Conservation (phyloP, 1,140 invertebrate species). For the Dinoponera quadriceps region DNA sequence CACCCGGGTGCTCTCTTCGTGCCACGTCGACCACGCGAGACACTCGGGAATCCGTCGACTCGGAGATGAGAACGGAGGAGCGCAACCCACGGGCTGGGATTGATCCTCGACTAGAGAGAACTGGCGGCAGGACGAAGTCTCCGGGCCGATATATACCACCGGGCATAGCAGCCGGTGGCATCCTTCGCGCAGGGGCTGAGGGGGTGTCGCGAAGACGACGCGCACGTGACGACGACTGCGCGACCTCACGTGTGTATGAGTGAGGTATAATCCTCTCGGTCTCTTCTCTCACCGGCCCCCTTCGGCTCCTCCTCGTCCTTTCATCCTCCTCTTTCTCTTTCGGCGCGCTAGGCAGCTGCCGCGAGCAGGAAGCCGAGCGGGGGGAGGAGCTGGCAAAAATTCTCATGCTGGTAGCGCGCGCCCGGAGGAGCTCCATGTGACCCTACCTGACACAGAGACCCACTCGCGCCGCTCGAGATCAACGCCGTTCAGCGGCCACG, state of each 20-base stretch:
- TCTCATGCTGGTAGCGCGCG: slow-evolving; percentile 65
- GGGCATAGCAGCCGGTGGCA: slow-evolving; percentile 45
- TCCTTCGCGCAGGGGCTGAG: slow-evolving; percentile 77
- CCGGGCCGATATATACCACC: slow-evolving; percentile 82
- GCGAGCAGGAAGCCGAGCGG: slow-evolving; percentile 18
- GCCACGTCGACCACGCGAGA: no score
- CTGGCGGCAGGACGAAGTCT: slow-evolving; percentile 79
- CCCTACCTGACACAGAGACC: slow-evolving; percentile 85
- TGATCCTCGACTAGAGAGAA: slow-evolving; percentile 79
- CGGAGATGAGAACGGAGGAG: no score
- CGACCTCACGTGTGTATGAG: slow-evolving; percentile 47
- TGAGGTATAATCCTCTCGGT: slow-evolving; percentile 50
- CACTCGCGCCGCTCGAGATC: slow-evolving; percentile 76
- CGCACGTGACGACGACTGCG: slow-evolving; percentile 35
- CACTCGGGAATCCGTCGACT: no score
- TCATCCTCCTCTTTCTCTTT: slow-evolving; percentile 35
- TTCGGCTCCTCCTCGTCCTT: slow-evolving; percentile 10
- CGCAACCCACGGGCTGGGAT: slow-evolving; percentile 72
- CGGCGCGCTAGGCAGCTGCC: slow-evolving; percentile 24
- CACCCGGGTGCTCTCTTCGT: no score
- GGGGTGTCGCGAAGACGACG: slow-evolving; percentile 27
- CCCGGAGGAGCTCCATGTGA: slow-evolving; percentile 81
- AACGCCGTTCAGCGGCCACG: slow-evolving; percentile 40
- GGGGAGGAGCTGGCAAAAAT: slow-evolving; percentile 43
- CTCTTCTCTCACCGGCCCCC: slow-evolving; percentile 5